Conservation (phyloP, 2,888 invertebrate genomes). For the Tyria jacobaeae region DNA sequence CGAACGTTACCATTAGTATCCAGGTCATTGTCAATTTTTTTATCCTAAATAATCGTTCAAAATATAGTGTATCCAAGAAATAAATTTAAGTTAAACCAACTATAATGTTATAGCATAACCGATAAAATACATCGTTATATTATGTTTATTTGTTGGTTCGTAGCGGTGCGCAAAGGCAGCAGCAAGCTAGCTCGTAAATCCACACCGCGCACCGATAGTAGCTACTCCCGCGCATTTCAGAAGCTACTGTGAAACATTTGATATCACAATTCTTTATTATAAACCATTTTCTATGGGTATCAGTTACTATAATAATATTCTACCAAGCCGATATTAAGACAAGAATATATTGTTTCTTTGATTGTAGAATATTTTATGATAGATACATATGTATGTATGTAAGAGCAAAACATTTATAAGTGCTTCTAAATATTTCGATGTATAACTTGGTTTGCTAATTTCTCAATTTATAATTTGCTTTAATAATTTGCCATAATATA, state of each 20-base stretch:
- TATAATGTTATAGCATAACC: constrained; percentile 32
- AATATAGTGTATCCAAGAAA: constrained; percentile 7
- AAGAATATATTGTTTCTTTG: constrained; percentile 16
- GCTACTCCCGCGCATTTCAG: constrained; percentile 80
- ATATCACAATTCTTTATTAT: constrained; percentile 69
- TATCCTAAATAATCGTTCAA: neutral
- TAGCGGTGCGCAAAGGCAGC: constrained; percentile 52
- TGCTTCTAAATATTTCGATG: neutral
- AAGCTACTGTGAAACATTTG: constrained; percentile 73
- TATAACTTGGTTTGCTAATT: neutral
- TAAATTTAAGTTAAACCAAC: constrained; percentile 25
- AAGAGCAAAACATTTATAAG: neutral
- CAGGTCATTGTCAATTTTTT: no score
- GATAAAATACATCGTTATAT: constrained; percentile 37
- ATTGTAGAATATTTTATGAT: neutral
- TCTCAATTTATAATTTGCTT: neutral
- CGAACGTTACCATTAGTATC: no score
- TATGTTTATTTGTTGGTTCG: constrained; percentile 36
- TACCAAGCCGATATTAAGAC: constrained; percentile 37
- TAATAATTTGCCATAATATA: no score
- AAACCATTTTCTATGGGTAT: constrained; percentile 48
- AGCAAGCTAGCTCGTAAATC: constrained; percentile 66
- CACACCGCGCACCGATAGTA: constrained; percentile 58
- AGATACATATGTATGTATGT: no score
- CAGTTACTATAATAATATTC: constrained; percentile 46